These are phyloP conservation scores for Crotalus tigris DNA, from an alignment of 2,113 vertebrate genomes.

Conservation along the genomic window DNA sequence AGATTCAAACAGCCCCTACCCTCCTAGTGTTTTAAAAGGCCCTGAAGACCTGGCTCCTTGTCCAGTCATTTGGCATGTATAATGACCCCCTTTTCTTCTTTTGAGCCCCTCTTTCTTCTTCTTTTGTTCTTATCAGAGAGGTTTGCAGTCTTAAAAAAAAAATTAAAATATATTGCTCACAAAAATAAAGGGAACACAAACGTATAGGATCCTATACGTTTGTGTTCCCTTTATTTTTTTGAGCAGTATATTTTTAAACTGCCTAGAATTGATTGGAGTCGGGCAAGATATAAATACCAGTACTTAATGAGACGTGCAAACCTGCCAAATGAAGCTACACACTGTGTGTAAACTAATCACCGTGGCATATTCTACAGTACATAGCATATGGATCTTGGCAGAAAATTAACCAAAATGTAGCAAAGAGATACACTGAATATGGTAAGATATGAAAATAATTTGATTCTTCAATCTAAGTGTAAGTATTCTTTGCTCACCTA, in stretches of 20 bases:
- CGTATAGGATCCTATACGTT: too few relatives aligned
- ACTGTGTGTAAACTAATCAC: background rate
- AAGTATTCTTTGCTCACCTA: slow-evolving; percentile 72
- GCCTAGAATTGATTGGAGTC: background rate
- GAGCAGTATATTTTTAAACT: background rate
- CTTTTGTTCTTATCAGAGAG: background rate
- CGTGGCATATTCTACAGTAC: background rate
- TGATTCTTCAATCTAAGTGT: background rate
- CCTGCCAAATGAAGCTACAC: background rate
- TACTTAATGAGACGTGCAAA: background rate
- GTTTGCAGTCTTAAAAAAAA: background rate
- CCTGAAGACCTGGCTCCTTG: background rate
- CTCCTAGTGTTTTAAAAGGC: background rate
- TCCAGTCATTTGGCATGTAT: background rate
- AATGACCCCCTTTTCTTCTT: background rate
- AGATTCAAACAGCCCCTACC: background rate
- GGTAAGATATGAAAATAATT: background rate
- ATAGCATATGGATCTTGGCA: background rate
- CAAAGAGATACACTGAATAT: background rate
- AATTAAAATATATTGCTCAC: background rate
- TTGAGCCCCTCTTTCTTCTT: background rate
- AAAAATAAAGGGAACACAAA: too few relatives aligned
- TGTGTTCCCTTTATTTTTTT: too few relatives aligned
- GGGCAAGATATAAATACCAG: background rate
- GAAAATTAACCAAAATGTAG: background rate